Percentiles rank a stretch among this genome's conserved stretches.
These are phyloP conservation scores for Pollachius pollachius DNA, from an alignment of 2,113 vertebrate species.

Conservation along the genomic window DNA sequence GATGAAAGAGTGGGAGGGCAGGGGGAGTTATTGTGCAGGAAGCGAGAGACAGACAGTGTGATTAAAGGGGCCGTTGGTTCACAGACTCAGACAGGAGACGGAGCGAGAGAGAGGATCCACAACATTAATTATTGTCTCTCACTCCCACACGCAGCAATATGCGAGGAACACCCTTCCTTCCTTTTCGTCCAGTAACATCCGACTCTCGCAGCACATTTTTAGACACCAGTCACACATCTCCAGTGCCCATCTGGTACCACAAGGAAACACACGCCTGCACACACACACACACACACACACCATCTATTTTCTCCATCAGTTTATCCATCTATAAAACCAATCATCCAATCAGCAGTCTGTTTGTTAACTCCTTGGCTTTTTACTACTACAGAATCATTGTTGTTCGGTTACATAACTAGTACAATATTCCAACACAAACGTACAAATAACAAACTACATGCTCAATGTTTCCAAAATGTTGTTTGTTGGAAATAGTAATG, in stretches of 20 bases:
- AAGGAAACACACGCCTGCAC: neutral
- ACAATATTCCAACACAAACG: too few relatives aligned
- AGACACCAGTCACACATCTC: constrained; percentile 21
- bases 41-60: constrained; percentile 10
- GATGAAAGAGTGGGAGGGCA: constrained; percentile 3
- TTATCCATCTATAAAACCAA: too few relatives aligned
- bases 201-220: constrained; percentile 49
- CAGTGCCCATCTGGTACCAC: neutral
- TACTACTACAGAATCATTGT: too few relatives aligned
- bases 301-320: too few relatives aligned
- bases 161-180: constrained; percentile 32
- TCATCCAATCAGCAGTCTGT: too few relatives aligned
- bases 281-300: constrained; percentile 1
- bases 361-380: too few relatives aligned
- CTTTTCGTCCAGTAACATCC: constrained; percentile 50
- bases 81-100: too few relatives aligned
- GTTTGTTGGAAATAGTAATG: too few relatives aligned
- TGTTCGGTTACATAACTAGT: too few relatives aligned
- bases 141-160: constrained; percentile 32
- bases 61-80: neutral
- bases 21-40: neutral
- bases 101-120: neutral
- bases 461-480: too few relatives aligned
- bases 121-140: constrained; percentile 27
- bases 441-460: too few relatives aligned